A percentile compares a stretch with the other conserved stretches of the same genome.
Evolutionary conservation across 2,888 invertebrate species (phyloP).

Genomic region (Phlogophora meticulosa): DNA sequence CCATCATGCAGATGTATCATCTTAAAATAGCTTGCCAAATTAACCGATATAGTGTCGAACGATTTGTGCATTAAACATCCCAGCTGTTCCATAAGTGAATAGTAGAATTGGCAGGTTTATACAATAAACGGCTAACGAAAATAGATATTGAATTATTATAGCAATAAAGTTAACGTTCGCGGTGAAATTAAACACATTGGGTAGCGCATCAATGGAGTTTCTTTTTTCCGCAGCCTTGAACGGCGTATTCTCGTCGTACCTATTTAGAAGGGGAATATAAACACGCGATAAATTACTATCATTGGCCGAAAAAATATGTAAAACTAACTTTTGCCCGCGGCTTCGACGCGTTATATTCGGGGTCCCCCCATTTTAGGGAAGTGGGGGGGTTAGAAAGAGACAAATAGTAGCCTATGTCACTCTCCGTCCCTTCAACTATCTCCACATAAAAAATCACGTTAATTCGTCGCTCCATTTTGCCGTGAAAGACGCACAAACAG

Average conservation of each 20-base stretch:
- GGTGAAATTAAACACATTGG: slow-evolving; percentile 60
- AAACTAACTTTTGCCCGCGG: slow-evolving; percentile 4
- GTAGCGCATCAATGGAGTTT: slow-evolving; percentile 58
- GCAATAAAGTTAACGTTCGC: slow-evolving; percentile 54
- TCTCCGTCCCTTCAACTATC: too few species aligned
- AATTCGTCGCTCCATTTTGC: too few species aligned
- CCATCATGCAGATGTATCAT: slow-evolving; percentile 11
- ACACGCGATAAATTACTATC: slow-evolving; percentile 47
- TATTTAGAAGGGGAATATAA: slow-evolving; percentile 54
- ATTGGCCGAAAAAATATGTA: slow-evolving; percentile 8
- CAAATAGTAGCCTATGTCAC: too few species aligned
- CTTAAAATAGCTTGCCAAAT: slow-evolving; percentile 9
- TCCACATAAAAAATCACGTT: too few species aligned
- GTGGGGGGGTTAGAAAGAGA: too few species aligned
- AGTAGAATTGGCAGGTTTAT: slow-evolving; percentile 59
- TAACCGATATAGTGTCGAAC: slow-evolving; percentile 23
- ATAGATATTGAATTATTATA: slow-evolving; percentile 56
- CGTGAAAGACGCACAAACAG: too few species aligned
- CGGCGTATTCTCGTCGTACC: slow-evolving; percentile 47
- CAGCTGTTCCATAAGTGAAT: slow-evolving; percentile 29
- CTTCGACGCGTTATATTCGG: too few species aligned
- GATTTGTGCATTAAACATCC: slow-evolving; percentile 29
- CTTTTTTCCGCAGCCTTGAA: slow-evolving; percentile 64
- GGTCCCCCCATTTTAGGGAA: too few species aligned
- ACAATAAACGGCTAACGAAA: slow-evolving; percentile 57